Evolutionary conservation across 2,113 vertebrate species (phyloP), one percentile per base, ranked within the genome.

Genomic region (Triplophysa rosa): DNA sequence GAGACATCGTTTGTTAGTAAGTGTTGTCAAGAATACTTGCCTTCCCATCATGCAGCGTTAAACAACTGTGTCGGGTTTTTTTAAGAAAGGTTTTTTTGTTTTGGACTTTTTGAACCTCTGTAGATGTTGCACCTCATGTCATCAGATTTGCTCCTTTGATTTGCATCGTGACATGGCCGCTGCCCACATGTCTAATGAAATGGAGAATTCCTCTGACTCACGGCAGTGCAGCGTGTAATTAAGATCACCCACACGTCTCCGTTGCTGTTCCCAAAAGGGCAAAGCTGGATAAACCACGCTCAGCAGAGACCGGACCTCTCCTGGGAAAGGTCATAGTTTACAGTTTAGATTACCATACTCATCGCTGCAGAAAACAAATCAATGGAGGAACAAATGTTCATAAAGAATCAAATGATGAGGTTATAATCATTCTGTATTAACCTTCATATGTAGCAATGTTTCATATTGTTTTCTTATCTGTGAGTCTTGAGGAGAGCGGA

Each of bases 1-100:
- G 97, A 99, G 91, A 99, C 97, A 0, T 97, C 96, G 8, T 99
- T 99, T 82, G 91, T 99, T 84, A 95, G 97, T 99, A 92, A 97
- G 97, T 90, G 40, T n/a, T 52, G 24, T 52, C 14, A 66, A 79
- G 9, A 67, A 1, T 40, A 23, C n/a, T 26, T 61, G 4, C 23
- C 47, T 74, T 63, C 1, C 40, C 37, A 59, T 73, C 54, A 42
- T 62, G 58, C 33, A 24, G 8, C 61, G 26, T 40, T 47, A 54
- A 56, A 13, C 47, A 49, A 13, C 14, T 49, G 3, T 49, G 11
- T 49, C 47, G 4, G 0, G 1, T 13, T 10, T 45, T 14, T 49
- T 49, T 14, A 12, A 49, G 13, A 14, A n/a, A n/a, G n/a, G n/a
- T n/a, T n/a, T n/a, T n/a, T n/a, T 13, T 42, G 4, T 72, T 72